These are phyloP conservation scores for Eurytoma adleriae DNA, from an alignment of 2,888 invertebrate species.

Conservation along the genomic window DNA sequence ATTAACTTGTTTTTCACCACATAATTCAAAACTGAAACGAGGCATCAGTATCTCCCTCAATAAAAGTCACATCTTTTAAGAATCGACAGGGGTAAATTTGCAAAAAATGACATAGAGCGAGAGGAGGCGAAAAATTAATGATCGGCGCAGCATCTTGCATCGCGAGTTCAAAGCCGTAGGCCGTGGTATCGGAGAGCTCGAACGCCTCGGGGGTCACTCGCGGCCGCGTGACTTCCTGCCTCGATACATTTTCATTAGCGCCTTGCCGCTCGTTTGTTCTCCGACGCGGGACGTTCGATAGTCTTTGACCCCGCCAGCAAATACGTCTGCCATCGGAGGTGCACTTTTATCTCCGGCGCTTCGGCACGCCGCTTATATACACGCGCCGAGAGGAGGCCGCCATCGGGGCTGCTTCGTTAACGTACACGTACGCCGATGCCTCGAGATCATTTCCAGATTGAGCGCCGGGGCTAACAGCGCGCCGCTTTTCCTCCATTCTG, in stretches of 20 bases:
- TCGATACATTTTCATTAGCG: constrained; percentile 69
- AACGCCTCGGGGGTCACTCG: constrained; percentile 42
- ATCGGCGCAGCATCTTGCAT: not conserved
- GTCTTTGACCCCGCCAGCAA: not conserved
- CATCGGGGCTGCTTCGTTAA: constrained; percentile 45
- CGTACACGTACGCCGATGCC: constrained; percentile 33
- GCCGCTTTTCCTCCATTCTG: not conserved
- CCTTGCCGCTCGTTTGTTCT: constrained; percentile 40
- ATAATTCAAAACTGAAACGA: no score
- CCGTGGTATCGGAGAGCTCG: not conserved
- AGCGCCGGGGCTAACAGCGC: not conserved
- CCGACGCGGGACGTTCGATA: not conserved
- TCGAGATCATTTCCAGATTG: constrained; percentile 51
- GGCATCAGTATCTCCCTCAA: no score
- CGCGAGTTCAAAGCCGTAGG: constrained; percentile 1
- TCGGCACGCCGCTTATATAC: constrained; percentile 19
- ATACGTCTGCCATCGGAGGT: constrained; percentile 18
- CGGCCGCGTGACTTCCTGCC: constrained; percentile 62
- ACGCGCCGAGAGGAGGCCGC: not conserved
- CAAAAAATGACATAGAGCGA: no score
- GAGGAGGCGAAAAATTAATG: not conserved
- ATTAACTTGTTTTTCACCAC: no score
- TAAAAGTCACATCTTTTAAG: no score
- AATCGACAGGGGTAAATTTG: no score
- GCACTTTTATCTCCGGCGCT: constrained; percentile 35